Percentiles rank a stretch among this genome's conserved stretches.
phyloP scores from a whole-genome alignment of 64 coral and sea anemone species.

The Actinia tenebrosa region DNA sequence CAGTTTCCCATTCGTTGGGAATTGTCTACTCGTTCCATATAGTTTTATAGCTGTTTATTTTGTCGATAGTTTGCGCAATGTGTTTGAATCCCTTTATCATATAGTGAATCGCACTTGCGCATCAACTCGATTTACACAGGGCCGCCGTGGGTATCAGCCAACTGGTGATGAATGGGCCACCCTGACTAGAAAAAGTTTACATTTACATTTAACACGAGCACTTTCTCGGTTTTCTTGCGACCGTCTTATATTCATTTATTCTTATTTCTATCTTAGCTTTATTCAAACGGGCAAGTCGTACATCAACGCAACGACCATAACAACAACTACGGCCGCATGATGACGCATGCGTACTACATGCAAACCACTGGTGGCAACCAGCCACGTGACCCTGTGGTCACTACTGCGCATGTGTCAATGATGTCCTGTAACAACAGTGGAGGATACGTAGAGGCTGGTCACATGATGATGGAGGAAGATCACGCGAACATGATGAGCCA shows the following conservation, averaged over 20 bases:
- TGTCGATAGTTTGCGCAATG: too few relatives aligned
- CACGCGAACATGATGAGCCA: constrained; percentile 47
- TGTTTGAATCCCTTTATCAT: too few relatives aligned
- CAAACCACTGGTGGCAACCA: constrained; percentile 38
- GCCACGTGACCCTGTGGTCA: constrained; percentile 38
- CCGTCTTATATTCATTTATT: neutral
- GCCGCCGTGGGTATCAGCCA: too few relatives aligned
- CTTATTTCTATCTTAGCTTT: neutral
- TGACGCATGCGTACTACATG: constrained; percentile 69
- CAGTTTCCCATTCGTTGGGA: too few relatives aligned
- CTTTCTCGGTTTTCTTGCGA: neutral
- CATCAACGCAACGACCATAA: neutral
- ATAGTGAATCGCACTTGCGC: too few relatives aligned
- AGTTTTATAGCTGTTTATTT: too few relatives aligned
- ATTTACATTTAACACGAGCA: too few relatives aligned
- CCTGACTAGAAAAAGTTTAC: too few relatives aligned
- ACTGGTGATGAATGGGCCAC: too few relatives aligned
- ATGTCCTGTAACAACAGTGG: constrained; percentile 49
- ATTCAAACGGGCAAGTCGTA: neutral
- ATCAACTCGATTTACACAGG: too few relatives aligned
- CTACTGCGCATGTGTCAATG: constrained; percentile 53
- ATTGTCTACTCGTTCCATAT: too few relatives aligned
- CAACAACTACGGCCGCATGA: constrained; percentile 28
- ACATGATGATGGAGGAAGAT: constrained; percentile 53
- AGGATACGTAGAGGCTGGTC: constrained; percentile 46